Evolutionary conservation across 2,113 vertebrate genomes (phyloP).

Genomic region (Silurus asotus): DNA sequence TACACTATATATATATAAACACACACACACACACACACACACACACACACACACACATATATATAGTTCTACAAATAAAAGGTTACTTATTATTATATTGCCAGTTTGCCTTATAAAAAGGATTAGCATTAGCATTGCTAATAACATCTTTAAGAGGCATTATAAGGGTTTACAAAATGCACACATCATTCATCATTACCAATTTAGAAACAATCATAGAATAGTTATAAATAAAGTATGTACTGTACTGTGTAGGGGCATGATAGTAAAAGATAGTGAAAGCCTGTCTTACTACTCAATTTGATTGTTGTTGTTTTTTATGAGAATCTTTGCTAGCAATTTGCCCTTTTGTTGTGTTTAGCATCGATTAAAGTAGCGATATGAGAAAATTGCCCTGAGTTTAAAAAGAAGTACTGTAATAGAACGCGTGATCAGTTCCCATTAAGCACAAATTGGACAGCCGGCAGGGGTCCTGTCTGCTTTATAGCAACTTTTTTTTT

Average conservation of each 20-base stretch:
- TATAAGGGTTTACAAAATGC: background rate
- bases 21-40: too few relatives aligned
- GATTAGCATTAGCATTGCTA: background rate
- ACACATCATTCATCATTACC: background rate
- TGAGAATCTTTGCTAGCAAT: background rate
- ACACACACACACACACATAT: too few relatives aligned
- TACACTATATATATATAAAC: too few relatives aligned
- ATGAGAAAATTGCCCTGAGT: constrained; percentile 55
- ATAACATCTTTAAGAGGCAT: background rate
- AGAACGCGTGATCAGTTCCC: constrained; percentile 62
- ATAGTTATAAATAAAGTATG: background rate
- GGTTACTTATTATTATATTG: too few relatives aligned
- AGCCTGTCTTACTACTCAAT: background rate
- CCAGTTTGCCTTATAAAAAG: too few relatives aligned
- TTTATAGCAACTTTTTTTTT: background rate
- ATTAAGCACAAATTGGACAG: constrained; percentile 64
- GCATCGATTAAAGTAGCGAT: constrained; percentile 48
- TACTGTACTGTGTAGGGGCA: background rate
- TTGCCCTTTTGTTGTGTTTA: constrained; percentile 43
- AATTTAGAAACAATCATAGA: background rate
- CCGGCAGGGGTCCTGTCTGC: constrained; percentile 54
- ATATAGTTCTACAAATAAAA: too few relatives aligned
- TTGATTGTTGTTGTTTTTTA: background rate
- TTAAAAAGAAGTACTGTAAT: constrained; percentile 46
- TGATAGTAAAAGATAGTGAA: background rate